Evolutionary conservation across 2,888 invertebrate genomes (phyloP), one percentile per base, ranked within the genome.

Genomic region (Clanis bilineata): DNA sequence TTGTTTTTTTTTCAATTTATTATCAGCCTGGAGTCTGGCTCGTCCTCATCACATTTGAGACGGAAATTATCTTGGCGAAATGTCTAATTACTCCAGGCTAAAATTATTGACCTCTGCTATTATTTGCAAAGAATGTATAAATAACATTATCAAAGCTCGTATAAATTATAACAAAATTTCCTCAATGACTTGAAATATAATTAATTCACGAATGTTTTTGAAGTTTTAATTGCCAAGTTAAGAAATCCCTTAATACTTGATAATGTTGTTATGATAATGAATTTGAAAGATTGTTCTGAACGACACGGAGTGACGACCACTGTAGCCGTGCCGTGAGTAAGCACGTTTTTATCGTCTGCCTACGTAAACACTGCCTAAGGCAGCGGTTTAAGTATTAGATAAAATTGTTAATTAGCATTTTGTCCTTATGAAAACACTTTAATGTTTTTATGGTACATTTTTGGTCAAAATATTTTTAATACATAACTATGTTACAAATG

Each of bases 391-490:
- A 51, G 51, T 18, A 51, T 18, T 7, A 51, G 51, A 51, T 51
- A 51, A 51, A 28, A 28, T 51, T 51, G 51, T 28, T 51, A 51
- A 51, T 51, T 32, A 32, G 51, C 32, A 51, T 51, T 32, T 47
- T 18, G 10, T 18, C 18, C 12, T 51, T 28, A 51, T 32, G 28
- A 51, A 51, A 18, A 10, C 32, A 4, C 18, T 51, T 28, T 32
- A 47, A n/a, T 4, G 1, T 47, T 18, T 18, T 28, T 28, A 18
- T 28, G 18, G 6, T 36, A 12, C 12, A 12, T 12, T 36, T 36
- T 36, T 36, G 9, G 9, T 12, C 2, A 12, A 36, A 6, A 41
- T n/a, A 15, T 6, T 18, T 10, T n/a, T 1, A 2, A 39, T n/a
- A n/a, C n/a, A n/a, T n/a, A n/a, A n/a, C n/a, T n/a, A n/a, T n/a